Percentiles rank a stretch among this genome's conserved stretches.
Conservation (phyloP, 2,888 invertebrate genomes). For the Helicoverpa assulta region DNA sequence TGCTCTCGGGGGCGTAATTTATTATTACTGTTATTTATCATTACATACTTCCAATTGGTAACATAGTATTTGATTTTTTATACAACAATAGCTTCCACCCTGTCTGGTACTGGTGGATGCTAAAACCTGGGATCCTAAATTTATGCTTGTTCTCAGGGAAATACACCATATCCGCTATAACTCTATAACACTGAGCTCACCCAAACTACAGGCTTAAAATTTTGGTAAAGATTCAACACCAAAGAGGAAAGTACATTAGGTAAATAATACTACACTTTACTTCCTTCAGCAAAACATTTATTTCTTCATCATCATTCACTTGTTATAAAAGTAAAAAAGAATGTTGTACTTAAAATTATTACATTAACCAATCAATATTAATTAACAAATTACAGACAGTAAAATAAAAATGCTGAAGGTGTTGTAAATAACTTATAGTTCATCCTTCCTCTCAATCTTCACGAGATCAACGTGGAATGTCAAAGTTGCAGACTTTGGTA, state of each 20-base stretch:
- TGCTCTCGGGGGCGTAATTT: no score
- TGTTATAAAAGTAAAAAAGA: conserved; percentile 25
- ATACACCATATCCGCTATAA: no score
- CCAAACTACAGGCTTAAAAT: no score
- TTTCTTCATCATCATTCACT: neutral
- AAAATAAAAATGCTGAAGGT: conserved; percentile 33
- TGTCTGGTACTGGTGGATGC: no score
- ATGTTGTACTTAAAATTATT: neutral
- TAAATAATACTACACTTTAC: conserved; percentile 6
- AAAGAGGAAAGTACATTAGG: neutral
- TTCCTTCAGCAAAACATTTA: conserved; percentile 39
- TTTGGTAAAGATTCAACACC: neutral
- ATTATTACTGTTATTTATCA: no score
- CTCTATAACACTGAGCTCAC: no score
- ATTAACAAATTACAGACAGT: conserved; percentile 1
- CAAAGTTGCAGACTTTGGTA: conserved; percentile 94
- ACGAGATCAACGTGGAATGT: conserved; percentile 95
- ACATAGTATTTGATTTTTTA: no score
- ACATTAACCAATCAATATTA: conserved; percentile 19
- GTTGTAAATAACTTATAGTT: conserved; percentile 78
- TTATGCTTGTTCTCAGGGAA: no score
- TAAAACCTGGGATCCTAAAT: no score
- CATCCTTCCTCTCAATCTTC: conserved; percentile 92
- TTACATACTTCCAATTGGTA: no score
- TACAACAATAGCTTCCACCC: no score